Percentiles rank a stretch among this genome's conserved stretches.
These are phyloP conservation scores for Centropristis striata DNA, from an alignment of 2,113 vertebrate species.

Conservation along the genomic window DNA sequence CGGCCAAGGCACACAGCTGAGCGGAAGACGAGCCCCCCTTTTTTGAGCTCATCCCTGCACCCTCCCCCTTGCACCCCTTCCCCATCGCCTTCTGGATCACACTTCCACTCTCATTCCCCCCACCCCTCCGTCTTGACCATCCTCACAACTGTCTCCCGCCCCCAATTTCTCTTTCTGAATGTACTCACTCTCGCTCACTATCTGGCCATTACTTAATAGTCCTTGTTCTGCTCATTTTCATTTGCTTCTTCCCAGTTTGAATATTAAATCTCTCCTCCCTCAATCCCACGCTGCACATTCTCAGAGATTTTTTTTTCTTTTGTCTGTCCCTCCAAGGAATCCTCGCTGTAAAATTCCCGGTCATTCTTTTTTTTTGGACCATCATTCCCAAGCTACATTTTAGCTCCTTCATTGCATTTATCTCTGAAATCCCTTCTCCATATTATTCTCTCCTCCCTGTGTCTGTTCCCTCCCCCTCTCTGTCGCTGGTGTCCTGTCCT, in stretches of 20 bases:
- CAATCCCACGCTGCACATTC: background rate
- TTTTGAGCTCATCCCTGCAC: slow-evolving; percentile 56
- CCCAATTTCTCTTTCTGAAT: slow-evolving; percentile 23
- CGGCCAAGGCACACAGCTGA: slow-evolving; percentile 85
- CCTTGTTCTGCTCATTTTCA: slow-evolving; percentile 43
- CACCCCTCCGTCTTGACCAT: slow-evolving; percentile 42
- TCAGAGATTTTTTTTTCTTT: slow-evolving; percentile 3
- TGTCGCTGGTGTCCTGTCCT: background rate
- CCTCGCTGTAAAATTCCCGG: slow-evolving; percentile 18
- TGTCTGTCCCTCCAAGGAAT: slow-evolving; percentile 26
- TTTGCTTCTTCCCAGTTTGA: slow-evolving; percentile 14
- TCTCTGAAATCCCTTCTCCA: slow-evolving; percentile 22
- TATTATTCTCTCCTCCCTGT: background rate
- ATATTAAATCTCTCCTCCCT: slow-evolving; percentile 32
- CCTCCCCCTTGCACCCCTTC: slow-evolving; percentile 7
- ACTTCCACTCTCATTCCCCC: slow-evolving; percentile 12
- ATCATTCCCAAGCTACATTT: slow-evolving; percentile 35
- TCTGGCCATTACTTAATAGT: slow-evolving; percentile 46
- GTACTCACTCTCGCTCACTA: slow-evolving; percentile 20
- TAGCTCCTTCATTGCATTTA: slow-evolving; percentile 11
- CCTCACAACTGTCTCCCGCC: slow-evolving; percentile 41
- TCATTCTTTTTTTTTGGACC: slow-evolving; percentile 12
- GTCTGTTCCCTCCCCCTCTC: background rate
- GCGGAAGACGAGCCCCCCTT: slow-evolving; percentile 78
- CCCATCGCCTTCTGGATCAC: slow-evolving; percentile 40